A percentile compares a stretch with the other conserved stretches of the same genome.
Conservation (phyloP, 2,888 invertebrate species). For the Hyposoter didymator region DNA sequence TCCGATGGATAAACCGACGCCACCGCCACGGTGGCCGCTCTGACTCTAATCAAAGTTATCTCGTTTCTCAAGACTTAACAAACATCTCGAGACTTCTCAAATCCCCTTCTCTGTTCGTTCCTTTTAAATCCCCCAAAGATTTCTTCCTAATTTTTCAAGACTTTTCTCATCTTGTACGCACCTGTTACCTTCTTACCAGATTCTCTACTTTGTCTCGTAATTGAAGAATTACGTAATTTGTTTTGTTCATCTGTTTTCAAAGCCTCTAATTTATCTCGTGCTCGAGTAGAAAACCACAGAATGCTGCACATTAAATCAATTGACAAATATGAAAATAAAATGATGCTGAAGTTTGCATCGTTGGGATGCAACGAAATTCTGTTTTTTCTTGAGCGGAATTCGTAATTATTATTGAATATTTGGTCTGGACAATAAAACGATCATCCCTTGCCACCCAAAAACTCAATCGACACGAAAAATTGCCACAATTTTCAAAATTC, state of each 20-base stretch:
- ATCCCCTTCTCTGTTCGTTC: constrained; percentile 42
- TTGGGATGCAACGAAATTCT: no score
- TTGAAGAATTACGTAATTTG: neutral
- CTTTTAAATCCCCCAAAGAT: constrained; percentile 31
- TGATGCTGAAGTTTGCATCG: no score
- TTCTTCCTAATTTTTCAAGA: constrained; percentile 30
- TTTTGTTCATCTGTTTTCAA: neutral
- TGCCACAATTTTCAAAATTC: no score
- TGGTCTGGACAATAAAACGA: no score
- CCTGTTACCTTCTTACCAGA: constrained; percentile 6
- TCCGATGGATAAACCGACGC: constrained; percentile 44
- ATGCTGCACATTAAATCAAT: neutral
- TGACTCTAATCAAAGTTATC: constrained; percentile 65
- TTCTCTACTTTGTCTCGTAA: neutral
- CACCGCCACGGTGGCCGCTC: neutral
- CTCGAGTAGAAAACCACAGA: no score
- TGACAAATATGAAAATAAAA: neutral
- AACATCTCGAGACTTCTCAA: constrained; percentile 15
- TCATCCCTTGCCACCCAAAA: no score
- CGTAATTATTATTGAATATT: no score
- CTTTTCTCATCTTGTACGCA: constrained; percentile 25
- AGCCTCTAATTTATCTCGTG: neutral
- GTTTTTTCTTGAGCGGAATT: no score
- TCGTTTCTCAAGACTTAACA: constrained; percentile 61
- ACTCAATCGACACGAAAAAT: no score